Conservation (phyloP, 2,797 vertebrate genomes). For the Cynodonichthys magdalenae region DNA sequence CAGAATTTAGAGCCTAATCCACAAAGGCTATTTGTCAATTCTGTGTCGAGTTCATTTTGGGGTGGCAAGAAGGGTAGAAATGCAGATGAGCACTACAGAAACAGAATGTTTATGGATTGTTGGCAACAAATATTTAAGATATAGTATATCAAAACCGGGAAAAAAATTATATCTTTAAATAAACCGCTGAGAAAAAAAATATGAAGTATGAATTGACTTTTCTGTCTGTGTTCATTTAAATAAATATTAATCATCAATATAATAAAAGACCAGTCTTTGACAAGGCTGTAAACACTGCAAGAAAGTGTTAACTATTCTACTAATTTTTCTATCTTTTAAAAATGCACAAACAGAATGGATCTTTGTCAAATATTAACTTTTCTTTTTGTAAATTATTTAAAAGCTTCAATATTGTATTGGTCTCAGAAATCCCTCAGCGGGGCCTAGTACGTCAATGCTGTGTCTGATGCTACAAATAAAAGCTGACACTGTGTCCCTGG, state of each 20-base stretch:
- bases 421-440: constrained; percentile 9
- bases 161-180: no score
- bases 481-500: constrained; percentile 6
- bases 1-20: constrained; percentile 72
- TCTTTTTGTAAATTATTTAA: constrained; percentile 2
- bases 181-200: no score
- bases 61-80: constrained; percentile 60
- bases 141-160: constrained; percentile 14
- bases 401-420: constrained; percentile 1
- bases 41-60: constrained; percentile 71
- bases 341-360: not conserved
- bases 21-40: constrained; percentile 66
- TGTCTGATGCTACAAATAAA: constrained; percentile 9
- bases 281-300: not conserved
- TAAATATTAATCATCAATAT: not conserved
- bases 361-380: not conserved
- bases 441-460: constrained; percentile 6
- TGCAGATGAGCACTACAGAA: constrained; percentile 20
- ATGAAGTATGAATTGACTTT: no score
- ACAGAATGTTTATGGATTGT: constrained; percentile 50
- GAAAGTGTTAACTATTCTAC: not conserved
- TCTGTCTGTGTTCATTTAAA: not conserved
- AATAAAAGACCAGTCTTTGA: not conserved
- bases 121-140: constrained; percentile 31
- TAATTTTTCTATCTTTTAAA: not conserved